These are phyloP conservation scores for Oreotragus oreotragus DNA, from an alignment of 2,113 vertebrate species.

Conservation along the genomic window DNA sequence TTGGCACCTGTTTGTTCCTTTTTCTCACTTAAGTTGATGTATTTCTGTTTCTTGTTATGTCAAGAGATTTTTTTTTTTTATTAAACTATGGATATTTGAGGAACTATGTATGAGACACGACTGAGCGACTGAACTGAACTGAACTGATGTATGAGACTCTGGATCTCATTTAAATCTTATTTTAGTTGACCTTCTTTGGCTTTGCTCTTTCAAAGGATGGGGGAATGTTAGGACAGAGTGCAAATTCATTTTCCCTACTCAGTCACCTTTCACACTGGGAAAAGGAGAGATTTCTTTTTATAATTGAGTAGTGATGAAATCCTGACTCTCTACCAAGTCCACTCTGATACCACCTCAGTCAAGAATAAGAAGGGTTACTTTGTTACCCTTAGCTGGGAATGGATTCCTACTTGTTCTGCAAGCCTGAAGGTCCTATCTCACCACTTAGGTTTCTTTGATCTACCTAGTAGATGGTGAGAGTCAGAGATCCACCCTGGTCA, in stretches of 20 bases:
- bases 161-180: neutral
- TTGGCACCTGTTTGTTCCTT: neutral
- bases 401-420: neutral
- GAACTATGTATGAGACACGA: neutral
- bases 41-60: neutral
- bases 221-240: neutral
- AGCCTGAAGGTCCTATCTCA: neutral
- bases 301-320: neutral
- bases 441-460: neutral
- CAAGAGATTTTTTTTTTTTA: neutral
- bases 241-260: neutral
- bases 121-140: no score
- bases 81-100: neutral
- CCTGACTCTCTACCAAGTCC: neutral
- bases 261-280: neutral
- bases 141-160: neutral
- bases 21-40: neutral
- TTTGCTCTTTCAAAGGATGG: neutral
- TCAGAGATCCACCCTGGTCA: neutral
- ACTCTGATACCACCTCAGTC: neutral
- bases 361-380: neutral
- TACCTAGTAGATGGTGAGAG: neutral
- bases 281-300: neutral
- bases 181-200: neutral
- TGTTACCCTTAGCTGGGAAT: neutral